These are phyloP conservation scores for Colossoma macropomum DNA, from an alignment of 2,113 vertebrate genomes.

Conservation along the genomic window DNA sequence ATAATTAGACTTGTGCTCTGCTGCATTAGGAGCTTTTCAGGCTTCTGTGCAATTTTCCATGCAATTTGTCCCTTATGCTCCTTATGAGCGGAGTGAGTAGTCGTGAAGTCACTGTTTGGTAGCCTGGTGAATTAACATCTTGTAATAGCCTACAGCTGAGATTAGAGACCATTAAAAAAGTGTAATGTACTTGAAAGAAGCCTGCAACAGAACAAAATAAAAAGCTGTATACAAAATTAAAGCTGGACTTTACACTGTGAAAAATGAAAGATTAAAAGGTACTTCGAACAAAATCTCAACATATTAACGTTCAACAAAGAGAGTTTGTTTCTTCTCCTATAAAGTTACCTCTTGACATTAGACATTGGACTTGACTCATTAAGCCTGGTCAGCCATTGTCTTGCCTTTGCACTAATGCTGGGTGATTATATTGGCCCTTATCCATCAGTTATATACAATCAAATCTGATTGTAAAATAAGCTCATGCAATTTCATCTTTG, in stretches of 20 bases:
- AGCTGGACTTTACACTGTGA: no score
- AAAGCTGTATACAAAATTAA: neutral
- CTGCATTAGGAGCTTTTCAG: neutral
- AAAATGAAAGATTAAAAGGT: neutral
- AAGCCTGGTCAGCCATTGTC: neutral
- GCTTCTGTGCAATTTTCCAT: neutral
- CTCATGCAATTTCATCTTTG: no score
- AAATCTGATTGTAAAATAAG: no score
- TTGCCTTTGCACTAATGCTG: neutral
- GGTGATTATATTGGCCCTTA: no score
- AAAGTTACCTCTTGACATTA: neutral
- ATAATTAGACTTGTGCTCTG: constrained; percentile 9
- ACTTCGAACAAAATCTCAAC: no score
- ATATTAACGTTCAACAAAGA: no score
- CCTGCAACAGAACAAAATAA: neutral
- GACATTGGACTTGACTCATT: neutral
- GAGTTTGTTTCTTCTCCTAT: neutral
- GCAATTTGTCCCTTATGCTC: constrained; percentile 12
- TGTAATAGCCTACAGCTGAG: constrained; percentile 14
- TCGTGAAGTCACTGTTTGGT: neutral
- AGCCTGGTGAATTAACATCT: neutral
- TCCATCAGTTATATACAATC: no score
- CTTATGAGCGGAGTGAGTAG: constrained; percentile 6
- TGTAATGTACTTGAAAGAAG: constrained; percentile 29
- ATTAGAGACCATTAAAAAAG: constrained; percentile 18